Percentiles rank a stretch among this genome's conserved stretches.
Evolutionary conservation across 2,797 vertebrate genomes (phyloP).

Genomic region (Xiphorhynchus erythropygius): DNA sequence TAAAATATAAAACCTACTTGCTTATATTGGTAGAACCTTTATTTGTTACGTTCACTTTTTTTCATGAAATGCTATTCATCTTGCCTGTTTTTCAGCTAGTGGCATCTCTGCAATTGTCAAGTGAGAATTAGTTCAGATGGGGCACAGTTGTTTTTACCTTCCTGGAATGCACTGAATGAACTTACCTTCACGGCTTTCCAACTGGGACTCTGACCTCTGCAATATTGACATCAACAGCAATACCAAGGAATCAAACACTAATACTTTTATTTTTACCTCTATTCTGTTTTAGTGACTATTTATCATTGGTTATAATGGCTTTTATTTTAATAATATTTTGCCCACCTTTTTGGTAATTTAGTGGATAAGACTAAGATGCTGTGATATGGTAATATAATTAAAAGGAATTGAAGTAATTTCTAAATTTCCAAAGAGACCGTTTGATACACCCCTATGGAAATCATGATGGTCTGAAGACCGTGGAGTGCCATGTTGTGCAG

Average conservation of each 20-base stretch:
- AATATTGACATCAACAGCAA: not conserved
- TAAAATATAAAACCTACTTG: not conserved
- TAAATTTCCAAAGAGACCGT: not conserved
- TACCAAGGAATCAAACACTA: not conserved
- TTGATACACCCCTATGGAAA: not conserved
- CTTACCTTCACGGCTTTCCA: not conserved
- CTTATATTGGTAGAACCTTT: not conserved
- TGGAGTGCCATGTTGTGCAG: not conserved
- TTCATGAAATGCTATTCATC: not conserved
- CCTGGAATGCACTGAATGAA: constrained; percentile 9
- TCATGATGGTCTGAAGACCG: not conserved
- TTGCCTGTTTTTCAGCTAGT: not conserved
- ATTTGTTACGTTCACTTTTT: not conserved
- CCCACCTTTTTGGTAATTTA: not conserved
- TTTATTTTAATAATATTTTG: not conserved
- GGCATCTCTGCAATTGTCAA: not conserved
- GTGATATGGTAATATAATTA: not conserved
- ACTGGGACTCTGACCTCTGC: not conserved
- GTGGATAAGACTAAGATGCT: not conserved
- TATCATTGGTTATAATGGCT: not conserved
- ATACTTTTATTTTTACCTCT: not conserved
- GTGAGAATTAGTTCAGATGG: not conserved
- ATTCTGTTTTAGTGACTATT: not conserved
- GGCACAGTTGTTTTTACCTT: not conserved
- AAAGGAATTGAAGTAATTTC: not conserved